Base-by-base conservation (phyloP, 2,888 invertebrate genomes). In the Isoperla grammatica region DNA sequence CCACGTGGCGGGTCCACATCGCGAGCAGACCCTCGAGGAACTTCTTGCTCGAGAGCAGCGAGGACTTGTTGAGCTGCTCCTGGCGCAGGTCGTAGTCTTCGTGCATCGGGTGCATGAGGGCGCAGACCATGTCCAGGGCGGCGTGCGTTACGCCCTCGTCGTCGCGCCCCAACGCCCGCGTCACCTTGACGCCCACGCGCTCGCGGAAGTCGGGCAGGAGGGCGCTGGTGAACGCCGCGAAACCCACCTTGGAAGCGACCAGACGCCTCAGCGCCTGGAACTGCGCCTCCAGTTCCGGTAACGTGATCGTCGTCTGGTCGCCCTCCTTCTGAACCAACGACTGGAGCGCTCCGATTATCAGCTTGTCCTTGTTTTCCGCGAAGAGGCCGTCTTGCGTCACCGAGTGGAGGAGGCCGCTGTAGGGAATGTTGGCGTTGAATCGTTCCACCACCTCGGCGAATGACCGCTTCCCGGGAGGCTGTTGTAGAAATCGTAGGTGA, bases 71-170 rank as follows among this genome's bases (percentile, higher is more conserved):
- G 63, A 97, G 79, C 75, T 99, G 99, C 72, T 99, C 99, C 75
- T 97, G 96, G 63, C 95, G 81, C 53, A 99, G 78, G 76, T 99
- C 98, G 68, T 95, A 96, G 73, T 97, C 94, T 65, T 92, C 88
- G 71, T 91, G 89, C 90, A 99, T 98, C 1, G 99, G 99, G 78
- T 96, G 97, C 93, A 99, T 94, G 22, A 99, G 81, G 13, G 98
- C 95, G 74, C 95, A 96, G 62, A 98, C 86, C 78, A 97, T 95
- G 77, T 99, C 98, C 57, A 99, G 84, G 3, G 97, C 96, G 2
- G 98, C 93, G 78, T 98, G 95, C 12, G 95, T 90, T 23, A 97
- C 89, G 8, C 93, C 95, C 65, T 88, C 84, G 69, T 93, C 87
- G 66, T 93, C 91, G 66, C 89, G 81, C 58, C 93, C 87, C 61